These are phyloP conservation scores for Gasterosteus aculeatus DNA, from an alignment of 2,113 vertebrate genomes.

Conservation along the genomic window DNA sequence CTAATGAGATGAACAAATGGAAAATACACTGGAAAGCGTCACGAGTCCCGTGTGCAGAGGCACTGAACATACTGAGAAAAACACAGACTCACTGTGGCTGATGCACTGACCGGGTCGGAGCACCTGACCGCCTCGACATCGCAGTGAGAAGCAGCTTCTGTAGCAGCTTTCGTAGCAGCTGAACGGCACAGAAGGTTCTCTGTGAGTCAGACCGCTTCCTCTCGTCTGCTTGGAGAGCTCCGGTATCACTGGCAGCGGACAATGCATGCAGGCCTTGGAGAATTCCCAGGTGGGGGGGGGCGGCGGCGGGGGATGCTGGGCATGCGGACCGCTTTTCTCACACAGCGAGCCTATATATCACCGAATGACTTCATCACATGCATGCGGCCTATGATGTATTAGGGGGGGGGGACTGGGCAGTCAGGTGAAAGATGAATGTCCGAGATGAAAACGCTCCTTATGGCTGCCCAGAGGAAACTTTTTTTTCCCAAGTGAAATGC, in stretches of 20 bases:
- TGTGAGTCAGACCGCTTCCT: slow-evolving; percentile 38
- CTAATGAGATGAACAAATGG: too few species aligned
- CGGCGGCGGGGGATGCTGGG: neutral
- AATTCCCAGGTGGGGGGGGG: slow-evolving; percentile 15
- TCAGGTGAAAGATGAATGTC: slow-evolving; percentile 52
- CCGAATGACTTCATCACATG: slow-evolving; percentile 61
- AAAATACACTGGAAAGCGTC: too few species aligned
- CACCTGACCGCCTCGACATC: slow-evolving; percentile 37
- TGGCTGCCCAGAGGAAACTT: neutral
- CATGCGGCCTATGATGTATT: slow-evolving; percentile 44
- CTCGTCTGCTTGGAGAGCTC: slow-evolving; percentile 19
- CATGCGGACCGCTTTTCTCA: slow-evolving; percentile 61
- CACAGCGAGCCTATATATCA: slow-evolving; percentile 53
- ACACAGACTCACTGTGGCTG: neutral
- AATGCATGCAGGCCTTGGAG: slow-evolving; percentile 3
- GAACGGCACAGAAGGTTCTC: slow-evolving; percentile 55
- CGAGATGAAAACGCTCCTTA: slow-evolving; percentile 47
- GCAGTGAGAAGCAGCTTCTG: slow-evolving; percentile 44
- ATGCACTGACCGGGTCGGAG: neutral
- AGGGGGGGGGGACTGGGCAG: slow-evolving; percentile 48
- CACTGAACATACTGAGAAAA: neutral
- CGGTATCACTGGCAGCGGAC: slow-evolving; percentile 40
- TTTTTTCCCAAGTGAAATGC: neutral
- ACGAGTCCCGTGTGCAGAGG: neutral
- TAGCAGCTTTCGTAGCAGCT: slow-evolving; percentile 25